These are phyloP conservation scores for Keiferia lycopersicella DNA, from an alignment of 2,888 invertebrate genomes.

Conservation along the genomic window DNA sequence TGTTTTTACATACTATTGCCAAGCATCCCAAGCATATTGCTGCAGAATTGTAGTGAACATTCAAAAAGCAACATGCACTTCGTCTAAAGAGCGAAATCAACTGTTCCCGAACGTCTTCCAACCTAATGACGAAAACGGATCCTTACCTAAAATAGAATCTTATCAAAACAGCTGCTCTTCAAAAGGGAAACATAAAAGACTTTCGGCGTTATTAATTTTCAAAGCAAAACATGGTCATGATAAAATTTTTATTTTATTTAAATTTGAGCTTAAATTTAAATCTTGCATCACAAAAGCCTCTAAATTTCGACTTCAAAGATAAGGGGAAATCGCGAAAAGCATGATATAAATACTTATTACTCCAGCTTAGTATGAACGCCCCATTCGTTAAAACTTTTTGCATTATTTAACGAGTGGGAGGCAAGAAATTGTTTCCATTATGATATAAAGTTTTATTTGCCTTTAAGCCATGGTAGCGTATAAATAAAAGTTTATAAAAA, in stretches of 20 bases:
- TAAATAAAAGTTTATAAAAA: conserved; percentile 34
- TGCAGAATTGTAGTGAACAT: not conserved
- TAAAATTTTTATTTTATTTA: not conserved
- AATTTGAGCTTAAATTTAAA: conserved; percentile 13
- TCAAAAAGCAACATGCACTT: not conserved
- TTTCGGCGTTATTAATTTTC: conserved; percentile 9
- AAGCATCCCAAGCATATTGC: not conserved
- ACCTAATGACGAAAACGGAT: conserved; percentile 28
- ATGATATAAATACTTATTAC: conserved; percentile 42
- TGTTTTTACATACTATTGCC: not conserved
- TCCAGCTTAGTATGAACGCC: conserved; percentile 47
- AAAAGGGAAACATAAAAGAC: conserved; percentile 16
- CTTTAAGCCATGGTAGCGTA: conserved; percentile 33
- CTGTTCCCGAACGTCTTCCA: conserved; percentile 21
- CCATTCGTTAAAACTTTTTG: conserved; percentile 58
- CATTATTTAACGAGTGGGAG: conserved; percentile 51
- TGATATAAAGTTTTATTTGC: conserved; percentile 34
- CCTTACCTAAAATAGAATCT: conserved; percentile 18
- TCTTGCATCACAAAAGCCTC: conserved; percentile 1
- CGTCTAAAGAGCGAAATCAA: conserved; percentile 24
- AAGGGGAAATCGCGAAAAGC: conserved; percentile 24
- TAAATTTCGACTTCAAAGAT: conserved; percentile 17
- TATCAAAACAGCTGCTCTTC: conserved; percentile 26
- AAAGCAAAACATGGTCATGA: conserved; percentile 1
- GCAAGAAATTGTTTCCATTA: conserved; percentile 42